Base-by-base conservation (phyloP, 1,140 invertebrate species). In the Coptotermes formosanus region DNA sequence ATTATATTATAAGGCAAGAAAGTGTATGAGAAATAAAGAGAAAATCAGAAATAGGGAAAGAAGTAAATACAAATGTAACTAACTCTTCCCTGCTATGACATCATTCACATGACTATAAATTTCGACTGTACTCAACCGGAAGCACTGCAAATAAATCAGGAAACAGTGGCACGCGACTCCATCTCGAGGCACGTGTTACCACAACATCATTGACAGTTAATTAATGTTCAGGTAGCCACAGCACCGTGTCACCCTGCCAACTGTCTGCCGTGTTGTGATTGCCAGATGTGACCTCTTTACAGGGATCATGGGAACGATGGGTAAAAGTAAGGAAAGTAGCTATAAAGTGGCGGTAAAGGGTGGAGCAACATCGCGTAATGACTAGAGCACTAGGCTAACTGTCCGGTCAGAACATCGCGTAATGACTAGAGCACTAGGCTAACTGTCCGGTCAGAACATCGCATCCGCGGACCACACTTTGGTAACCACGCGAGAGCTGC, bases 101-200 rank as follows among this genome's bases (percentile, higher is more conserved):
- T 16, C 11, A 19, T 16, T 55, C 14, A 16, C 52, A 1, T 16
- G 12, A 19, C 19, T 55, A 75, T 25, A 14, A 25, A 16, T n/a
- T 9, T 30, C 25, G n/a, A 75, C n/a, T 75, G 64, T 75, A 75
- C 19, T 55, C 16, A 9, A 75, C 64, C 64, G 64, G 64, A 75
- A 75, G n/a, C 64, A 25, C 64, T 7, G 25, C 64, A 11, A 9
- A 75, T n/a, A 75, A 75, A 75, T 75, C 64, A 75, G 64, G 64
- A 75, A 75, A 75, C 64, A 12, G 64, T 75, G 64, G 64, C 64
- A 75, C 64, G 64, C 64, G 64, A 75, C 64, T 75, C 64, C 64
- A 75, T 75, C 64, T 30, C 25, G 64, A 25, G 1, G 64, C 64
- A 75, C 64, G 64, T 75, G 64, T 75, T 75, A 8, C 11, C 19